Evolutionary conservation across 2,797 vertebrate genomes (phyloP).

Genomic region (Chrysocyon brachyurus): DNA sequence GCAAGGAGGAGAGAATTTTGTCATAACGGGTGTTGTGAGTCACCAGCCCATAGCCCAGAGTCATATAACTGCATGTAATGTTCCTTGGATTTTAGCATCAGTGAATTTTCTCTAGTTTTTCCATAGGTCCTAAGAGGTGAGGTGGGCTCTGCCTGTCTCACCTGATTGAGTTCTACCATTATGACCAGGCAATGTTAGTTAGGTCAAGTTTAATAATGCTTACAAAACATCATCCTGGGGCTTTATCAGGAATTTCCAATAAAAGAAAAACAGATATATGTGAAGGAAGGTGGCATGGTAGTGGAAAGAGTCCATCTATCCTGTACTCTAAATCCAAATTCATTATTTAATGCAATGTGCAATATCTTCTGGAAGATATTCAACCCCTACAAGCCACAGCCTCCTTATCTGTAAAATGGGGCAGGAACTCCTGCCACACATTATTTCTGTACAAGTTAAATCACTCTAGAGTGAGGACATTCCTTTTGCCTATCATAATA

Average conservation of each 20-base stretch:
- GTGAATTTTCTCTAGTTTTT: fast-evolving
- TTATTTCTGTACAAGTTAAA: neutral
- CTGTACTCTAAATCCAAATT: neutral
- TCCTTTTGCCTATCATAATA: neutral
- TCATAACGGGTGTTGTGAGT: neutral
- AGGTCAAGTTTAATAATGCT: neutral
- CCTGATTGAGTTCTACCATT: neutral
- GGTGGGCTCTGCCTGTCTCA: neutral
- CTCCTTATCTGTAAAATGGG: neutral
- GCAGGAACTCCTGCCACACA: fast-evolving
- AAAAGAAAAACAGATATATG: neutral
- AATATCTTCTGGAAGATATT: neutral
- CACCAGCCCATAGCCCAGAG: neutral
- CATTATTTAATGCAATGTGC: neutral
- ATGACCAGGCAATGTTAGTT: neutral
- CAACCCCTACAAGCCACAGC: too few relatives aligned
- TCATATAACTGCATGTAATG: too few relatives aligned
- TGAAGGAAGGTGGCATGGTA: neutral
- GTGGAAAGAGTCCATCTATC: neutral
- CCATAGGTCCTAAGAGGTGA: neutral
- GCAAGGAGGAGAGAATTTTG: neutral
- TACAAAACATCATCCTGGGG: neutral
- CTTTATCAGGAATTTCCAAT: neutral
- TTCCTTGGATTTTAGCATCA: neutral
- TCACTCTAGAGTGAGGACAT: neutral